Base-by-base conservation (phyloP, 2,888 invertebrate genomes). In the Stenoptilia bipunctidactyla region DNA sequence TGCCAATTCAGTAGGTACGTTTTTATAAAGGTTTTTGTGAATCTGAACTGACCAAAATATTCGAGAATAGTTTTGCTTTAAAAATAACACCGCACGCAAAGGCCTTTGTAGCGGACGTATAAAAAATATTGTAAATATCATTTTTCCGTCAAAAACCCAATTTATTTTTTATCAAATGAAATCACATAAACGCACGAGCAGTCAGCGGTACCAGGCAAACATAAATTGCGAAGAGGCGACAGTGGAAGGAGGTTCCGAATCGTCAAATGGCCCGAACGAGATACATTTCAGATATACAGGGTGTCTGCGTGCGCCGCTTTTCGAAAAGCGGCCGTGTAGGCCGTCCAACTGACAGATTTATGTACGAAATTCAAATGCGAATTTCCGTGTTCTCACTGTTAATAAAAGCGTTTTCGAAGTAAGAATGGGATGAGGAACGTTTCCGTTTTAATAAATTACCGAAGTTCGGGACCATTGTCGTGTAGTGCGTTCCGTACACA, bases 181-280 rank as follows among this genome's bases (percentile, higher is more conserved):
- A 30, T 30, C 30, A 30, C 30, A 30, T 30, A 30, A 30, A 30
- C 30, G 30, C 30, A 30, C 30, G 20, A 30, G 30, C 30, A 12
- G 30, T 6, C 34, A 20, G 36, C 36, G 38, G 40, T 46, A 42
- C 45, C 43, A 38, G 41, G 41, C 39, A 15, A 36, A 40, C 46
- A 49, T 53, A 52, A 49, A 51, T 52, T 47, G 45, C 43, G 45
- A 46, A 48, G 38, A 47, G 47, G 42, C 43, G 40, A 38, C 40
- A 44, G 40, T 43, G 47, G 42, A 44, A 46, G 45, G 43, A 40
- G 43, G 30, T 30, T 40, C 8, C 43, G 41, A 52, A 54, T 54
- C 50, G 52, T 47, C 48, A 52, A 54, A 54, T 54, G 52, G 53
- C 27, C 42, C 46, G 53, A 46, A 52, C 48, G 52, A 52, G 51